phyloP scores from a whole-genome alignment of 2,113 vertebrate species.

The Vidua macroura region DNA sequence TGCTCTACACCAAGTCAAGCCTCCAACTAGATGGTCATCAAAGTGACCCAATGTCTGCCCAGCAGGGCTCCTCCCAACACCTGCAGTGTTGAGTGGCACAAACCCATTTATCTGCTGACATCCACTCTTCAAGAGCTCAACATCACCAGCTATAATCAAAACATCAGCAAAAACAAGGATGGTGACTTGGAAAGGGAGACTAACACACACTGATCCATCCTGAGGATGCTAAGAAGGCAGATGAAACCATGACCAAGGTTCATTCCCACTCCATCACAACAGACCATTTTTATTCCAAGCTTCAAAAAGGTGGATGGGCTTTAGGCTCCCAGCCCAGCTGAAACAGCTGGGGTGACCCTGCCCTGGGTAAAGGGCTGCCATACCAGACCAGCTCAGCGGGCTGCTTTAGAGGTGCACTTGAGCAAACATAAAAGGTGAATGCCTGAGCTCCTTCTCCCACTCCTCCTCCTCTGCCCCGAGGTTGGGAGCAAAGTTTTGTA shows the following conservation, averaged over 20 bases:
- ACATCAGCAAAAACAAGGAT: neutral
- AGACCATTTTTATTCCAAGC: neutral
- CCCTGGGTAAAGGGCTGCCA: neutral
- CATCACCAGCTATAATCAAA: neutral
- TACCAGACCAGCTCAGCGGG: neutral
- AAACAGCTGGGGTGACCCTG: neutral
- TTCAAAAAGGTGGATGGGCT: neutral
- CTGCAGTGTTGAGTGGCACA: neutral
- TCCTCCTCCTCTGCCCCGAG: neutral
- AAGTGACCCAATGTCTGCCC: rapidly evolving
- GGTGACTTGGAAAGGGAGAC: neutral
- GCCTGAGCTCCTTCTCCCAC: neutral
- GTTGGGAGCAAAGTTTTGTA: neutral
- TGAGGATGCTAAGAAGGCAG: neutral
- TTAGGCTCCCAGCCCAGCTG: neutral
- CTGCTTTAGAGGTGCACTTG: neutral
- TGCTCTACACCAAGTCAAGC: neutral
- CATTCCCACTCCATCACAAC: neutral
- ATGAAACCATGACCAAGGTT: neutral
- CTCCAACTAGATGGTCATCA: neutral
- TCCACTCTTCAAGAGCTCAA: neutral
- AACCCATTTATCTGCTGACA: neutral
- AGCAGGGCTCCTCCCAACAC: neutral
- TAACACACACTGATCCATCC: rapidly evolving
- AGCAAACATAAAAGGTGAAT: neutral